Conservation (phyloP, 2,888 invertebrate species). For the Pandemis cinnamomeana region DNA sequence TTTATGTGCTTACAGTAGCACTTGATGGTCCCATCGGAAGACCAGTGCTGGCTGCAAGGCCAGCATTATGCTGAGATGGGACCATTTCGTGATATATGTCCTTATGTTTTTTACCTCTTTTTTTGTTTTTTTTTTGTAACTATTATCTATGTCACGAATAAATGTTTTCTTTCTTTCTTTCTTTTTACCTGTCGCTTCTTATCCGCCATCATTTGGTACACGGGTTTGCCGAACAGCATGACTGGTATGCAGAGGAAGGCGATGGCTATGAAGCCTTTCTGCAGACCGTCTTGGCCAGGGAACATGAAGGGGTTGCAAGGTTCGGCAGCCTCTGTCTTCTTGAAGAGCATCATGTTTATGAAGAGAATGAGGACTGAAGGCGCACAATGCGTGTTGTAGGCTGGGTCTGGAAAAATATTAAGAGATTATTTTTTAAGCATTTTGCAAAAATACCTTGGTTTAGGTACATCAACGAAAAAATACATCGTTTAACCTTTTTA, state of each 20-base stretch:
- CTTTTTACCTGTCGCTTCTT: conserved; percentile 68
- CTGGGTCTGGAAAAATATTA: conserved; percentile 63
- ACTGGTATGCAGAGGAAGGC: conserved; percentile 90
- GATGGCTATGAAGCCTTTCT: conserved; percentile 85
- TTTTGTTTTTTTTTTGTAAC: no score
- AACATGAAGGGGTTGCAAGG: conserved; percentile 86
- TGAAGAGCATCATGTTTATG: conserved; percentile 91
- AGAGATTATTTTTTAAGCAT: neutral
- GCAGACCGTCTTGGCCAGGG: conserved; percentile 83
- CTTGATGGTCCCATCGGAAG: no score
- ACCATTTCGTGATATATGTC: no score
- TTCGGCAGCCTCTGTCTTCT: conserved; percentile 66
- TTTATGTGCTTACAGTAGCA: no score
- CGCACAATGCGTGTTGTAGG: conserved; percentile 85
- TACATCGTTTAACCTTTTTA: no score
- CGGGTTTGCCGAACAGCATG: conserved; percentile 91
- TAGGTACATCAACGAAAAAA: no score
- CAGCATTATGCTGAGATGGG: no score
- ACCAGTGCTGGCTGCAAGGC: no score
- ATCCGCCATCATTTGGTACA: conserved; percentile 83
- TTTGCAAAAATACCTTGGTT: no score
- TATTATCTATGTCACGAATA: no score
- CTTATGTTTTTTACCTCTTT: no score
- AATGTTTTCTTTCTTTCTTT: no score
- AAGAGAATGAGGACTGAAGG: conserved; percentile 92